A percentile compares a stretch with the other conserved stretches of the same genome.
Evolutionary conservation across 30 jellyfish, hydroid and myxozoan species (phyloP).

Genomic region (Calvadosia cruxmelitensis): DNA sequence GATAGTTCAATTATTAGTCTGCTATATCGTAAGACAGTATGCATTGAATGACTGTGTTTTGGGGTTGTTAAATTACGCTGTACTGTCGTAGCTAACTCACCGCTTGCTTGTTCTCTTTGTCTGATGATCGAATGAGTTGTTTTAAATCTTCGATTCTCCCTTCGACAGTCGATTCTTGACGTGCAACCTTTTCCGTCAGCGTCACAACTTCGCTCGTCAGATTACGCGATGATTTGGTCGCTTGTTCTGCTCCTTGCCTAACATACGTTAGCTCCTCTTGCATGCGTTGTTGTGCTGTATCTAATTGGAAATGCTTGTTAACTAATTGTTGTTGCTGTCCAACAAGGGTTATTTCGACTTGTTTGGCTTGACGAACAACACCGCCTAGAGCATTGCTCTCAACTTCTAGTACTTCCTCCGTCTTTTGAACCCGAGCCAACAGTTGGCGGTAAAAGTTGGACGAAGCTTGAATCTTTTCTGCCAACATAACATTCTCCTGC

Average conservation of each 20-base stretch:
- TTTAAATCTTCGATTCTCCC: background rate
- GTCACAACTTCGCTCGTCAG: background rate
- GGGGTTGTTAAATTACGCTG: too few relatives aligned
- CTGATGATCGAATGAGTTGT: background rate
- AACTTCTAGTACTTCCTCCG: slow-evolving; percentile 29
- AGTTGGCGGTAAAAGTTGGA: slow-evolving; percentile 30
- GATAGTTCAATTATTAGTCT: too few relatives aligned
- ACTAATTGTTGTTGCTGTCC: slow-evolving; percentile 26
- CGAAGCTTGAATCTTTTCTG: slow-evolving; percentile 47
- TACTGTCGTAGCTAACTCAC: too few relatives aligned
- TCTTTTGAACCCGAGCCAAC: slow-evolving; percentile 25
- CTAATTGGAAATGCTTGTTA: slow-evolving; percentile 15
- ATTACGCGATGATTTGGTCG: background rate
- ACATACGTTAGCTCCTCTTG: slow-evolving; percentile 30
- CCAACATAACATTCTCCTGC: slow-evolving; percentile 36
- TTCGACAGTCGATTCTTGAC: background rate
- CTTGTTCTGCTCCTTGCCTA: background rate
- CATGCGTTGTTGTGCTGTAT: slow-evolving; percentile 5
- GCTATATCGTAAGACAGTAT: too few relatives aligned
- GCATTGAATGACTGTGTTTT: too few relatives aligned
- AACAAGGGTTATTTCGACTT: slow-evolving; percentile 19
- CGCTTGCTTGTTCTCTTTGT: background rate
- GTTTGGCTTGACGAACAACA: slow-evolving; percentile 25
- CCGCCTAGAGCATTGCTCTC: slow-evolving; percentile 16
- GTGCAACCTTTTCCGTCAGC: background rate